phyloP scores from a whole-genome alignment of 2,113 vertebrate genomes.

The Regulus satrapa region DNA sequence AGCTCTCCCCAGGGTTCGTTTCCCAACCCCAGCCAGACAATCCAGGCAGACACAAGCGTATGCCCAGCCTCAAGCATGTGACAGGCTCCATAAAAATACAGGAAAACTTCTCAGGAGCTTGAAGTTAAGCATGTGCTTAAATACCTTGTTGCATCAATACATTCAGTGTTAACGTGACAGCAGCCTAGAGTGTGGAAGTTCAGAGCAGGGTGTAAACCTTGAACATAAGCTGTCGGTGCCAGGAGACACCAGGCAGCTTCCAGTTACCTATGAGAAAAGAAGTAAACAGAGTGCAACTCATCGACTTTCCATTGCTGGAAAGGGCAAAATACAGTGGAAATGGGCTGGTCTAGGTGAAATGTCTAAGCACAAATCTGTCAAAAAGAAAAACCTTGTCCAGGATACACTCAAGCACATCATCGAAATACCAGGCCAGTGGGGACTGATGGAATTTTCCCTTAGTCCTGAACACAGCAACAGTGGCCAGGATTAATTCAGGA shows the following conservation, averaged over 20 bases:
- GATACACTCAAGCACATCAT: neutral
- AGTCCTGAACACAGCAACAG: neutral
- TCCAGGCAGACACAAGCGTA: neutral
- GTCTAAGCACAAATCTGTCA: neutral
- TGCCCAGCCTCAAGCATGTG: neutral
- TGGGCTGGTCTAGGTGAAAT: neutral
- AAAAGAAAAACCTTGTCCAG: neutral
- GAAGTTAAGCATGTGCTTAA: neutral
- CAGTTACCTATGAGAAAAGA: neutral
- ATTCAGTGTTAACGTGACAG: neutral
- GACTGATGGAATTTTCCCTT: slow-evolving; percentile 4
- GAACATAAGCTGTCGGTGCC: neutral
- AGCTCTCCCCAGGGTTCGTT: neutral
- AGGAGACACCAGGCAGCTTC: neutral
- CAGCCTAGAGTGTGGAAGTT: neutral
- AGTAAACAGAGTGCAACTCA: neutral
- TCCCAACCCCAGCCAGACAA: neutral
- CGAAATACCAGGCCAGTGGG: neutral
- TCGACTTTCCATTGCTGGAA: neutral
- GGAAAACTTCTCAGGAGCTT: neutral
- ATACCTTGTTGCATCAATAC: neutral
- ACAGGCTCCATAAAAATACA: neutral
- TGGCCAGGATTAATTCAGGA: neutral
- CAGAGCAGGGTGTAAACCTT: neutral
- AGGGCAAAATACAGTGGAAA: neutral